A percentile compares a stretch with the other conserved stretches of the same genome.
Evolutionary conservation across 2,113 vertebrate genomes (phyloP).

Genomic region (Pycnonotus jocosus): DNA sequence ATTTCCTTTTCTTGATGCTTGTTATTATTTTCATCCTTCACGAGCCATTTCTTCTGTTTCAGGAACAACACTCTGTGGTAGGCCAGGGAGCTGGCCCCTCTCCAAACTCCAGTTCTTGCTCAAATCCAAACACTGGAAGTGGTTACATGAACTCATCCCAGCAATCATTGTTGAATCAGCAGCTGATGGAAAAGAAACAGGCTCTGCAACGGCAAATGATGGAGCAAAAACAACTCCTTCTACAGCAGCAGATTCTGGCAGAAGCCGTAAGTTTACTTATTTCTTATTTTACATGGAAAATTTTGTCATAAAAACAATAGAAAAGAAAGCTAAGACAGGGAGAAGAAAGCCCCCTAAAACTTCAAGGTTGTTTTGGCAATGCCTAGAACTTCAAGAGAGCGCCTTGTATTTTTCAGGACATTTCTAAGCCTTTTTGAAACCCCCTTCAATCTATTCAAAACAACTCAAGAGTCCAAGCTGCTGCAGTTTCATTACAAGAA

Average conservation of each 20-base stretch:
- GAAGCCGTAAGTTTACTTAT: slow-evolving; percentile 76
- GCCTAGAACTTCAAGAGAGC: not conserved
- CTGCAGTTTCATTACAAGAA: not conserved
- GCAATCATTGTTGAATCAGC: slow-evolving; percentile 78
- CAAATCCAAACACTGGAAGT: slow-evolving; percentile 76
- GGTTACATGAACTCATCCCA: slow-evolving; percentile 75
- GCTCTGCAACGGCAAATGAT: slow-evolving; percentile 79
- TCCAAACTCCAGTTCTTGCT: slow-evolving; percentile 72
- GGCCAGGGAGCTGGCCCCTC: slow-evolving; percentile 71
- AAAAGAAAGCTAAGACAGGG: not conserved
- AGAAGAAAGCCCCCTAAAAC: not conserved
- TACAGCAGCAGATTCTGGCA: slow-evolving; percentile 80
- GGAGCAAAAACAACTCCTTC: slow-evolving; percentile 78
- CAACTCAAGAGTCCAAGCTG: not conserved
- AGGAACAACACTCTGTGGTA: slow-evolving; percentile 78
- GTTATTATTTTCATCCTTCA: slow-evolving; percentile 58
- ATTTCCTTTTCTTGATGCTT: slow-evolving; percentile 27
- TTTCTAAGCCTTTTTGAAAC: not conserved
- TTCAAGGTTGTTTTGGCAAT: not conserved
- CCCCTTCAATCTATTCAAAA: not conserved
- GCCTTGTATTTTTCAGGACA: not conserved
- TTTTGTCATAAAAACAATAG: not conserved
- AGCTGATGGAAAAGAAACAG: slow-evolving; percentile 80
- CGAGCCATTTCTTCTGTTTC: slow-evolving; percentile 41
- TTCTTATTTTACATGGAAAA: not conserved